phyloP scores from a whole-genome alignment of 1,140 invertebrate genomes.

The Drosophila rhopaloa region DNA sequence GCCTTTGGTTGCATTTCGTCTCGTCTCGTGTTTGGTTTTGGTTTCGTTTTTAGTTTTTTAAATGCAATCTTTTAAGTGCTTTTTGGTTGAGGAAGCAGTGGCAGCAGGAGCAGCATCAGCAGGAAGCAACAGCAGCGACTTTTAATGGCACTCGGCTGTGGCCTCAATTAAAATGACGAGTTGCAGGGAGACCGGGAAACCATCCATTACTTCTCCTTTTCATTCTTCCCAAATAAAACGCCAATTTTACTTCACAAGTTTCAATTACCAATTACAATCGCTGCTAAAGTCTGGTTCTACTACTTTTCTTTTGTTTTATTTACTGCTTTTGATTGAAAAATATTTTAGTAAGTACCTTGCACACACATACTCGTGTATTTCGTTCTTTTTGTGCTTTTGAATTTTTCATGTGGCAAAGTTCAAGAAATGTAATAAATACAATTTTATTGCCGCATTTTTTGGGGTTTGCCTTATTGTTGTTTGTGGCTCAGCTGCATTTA shows the following conservation, averaged over 20 bases:
- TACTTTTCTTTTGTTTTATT: constrained; percentile 39
- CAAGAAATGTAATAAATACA: constrained; percentile 74
- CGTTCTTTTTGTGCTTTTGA: constrained; percentile 37
- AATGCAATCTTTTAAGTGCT: constrained; percentile 76
- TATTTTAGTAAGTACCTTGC: constrained; percentile 29
- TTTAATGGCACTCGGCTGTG: constrained; percentile 66
- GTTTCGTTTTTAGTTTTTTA: constrained; percentile 62
- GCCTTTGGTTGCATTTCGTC: constrained; percentile 38
- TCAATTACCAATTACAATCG: constrained; percentile 54
- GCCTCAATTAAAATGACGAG: constrained; percentile 58
- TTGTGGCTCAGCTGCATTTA: constrained; percentile 49
- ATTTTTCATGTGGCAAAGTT: constrained; percentile 62
- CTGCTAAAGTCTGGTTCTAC: constrained; percentile 15
- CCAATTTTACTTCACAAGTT: constrained; percentile 48
- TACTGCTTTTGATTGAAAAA: constrained; percentile 46
- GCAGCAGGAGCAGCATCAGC: constrained; percentile 14
- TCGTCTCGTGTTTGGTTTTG: constrained; percentile 66
- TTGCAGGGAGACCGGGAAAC: constrained; percentile 1
- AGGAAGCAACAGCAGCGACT: constrained; percentile 54
- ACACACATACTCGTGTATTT: neutral
- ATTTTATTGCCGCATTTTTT: constrained; percentile 68
- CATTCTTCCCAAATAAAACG: constrained; percentile 30
- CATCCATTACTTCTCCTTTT: neutral
- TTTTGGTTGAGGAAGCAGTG: constrained; percentile 62
- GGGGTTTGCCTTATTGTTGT: constrained; percentile 41